Base-by-base conservation (phyloP, 2,797 vertebrate genomes). In the Urophycis tenuis region DNA sequence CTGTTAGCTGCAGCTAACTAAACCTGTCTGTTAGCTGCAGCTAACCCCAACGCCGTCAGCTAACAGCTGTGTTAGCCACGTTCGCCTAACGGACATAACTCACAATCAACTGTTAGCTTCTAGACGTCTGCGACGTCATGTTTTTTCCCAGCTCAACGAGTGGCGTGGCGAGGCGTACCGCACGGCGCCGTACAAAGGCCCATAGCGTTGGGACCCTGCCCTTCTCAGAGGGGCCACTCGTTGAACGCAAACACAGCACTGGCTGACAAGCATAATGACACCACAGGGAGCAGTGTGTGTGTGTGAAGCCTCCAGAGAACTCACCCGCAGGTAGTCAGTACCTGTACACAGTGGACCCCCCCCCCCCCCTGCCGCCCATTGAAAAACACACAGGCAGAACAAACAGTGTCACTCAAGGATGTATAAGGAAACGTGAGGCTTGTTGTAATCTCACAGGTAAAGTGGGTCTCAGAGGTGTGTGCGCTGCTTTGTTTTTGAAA, bases 261-360 rank as follows among this genome's bases (percentile, higher is more conserved):
- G 67, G 60, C 60, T 71, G 30, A 34, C 12, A 72, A 83, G 83
- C 78, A 73, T 93, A 93, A 93, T 92, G 90, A 91, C 75, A 75
- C 90, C 87, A 82, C 17, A 1, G 86, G 87, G 92, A 91, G 87
- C 78, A 85, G 80, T 83, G 89, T 71, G 80, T 83, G 89, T 71
- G 11, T 90, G 90, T 88, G 89, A 84, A 88, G 88, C 87, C 83
- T 90, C 84, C 75, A 87, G 88, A 82, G 90, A 88, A 87, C 82
- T 85, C 82, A 74, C 69, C 14, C 31, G 82, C 88, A 86, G 86
- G 83, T 86, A 86, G 82, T 84, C 84, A 85, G 85, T 88, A 86
- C 84, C 80, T 85, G 87, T 88, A 90, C 92, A 91, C 91, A 86
- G 88, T 90, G 90, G 90, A 92, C 85, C 92, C 91, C 76, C 75